Evolutionary conservation across 2,797 vertebrate genomes (phyloP), one percentile per base, ranked within the genome.

Genomic region (Gymnothorax reevesii): DNA sequence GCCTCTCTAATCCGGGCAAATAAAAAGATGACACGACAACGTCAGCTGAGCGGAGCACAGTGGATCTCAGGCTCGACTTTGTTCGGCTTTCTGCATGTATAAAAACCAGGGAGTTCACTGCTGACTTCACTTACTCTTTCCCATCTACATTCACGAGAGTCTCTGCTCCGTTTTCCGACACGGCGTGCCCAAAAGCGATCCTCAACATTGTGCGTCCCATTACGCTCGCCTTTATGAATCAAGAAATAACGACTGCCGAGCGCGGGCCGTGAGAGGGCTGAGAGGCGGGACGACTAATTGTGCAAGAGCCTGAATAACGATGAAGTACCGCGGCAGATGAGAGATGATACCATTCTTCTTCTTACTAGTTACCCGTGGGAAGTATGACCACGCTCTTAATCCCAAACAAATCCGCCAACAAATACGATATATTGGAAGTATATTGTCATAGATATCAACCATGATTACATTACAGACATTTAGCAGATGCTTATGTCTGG

Each of bases 201-300:
- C 33, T 42, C 33, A 42, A 42, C 42, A 52, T 49, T 20, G 52
- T 20, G 20, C 42, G 52, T 52, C 52, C 73, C 42, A 20, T 42
- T 77, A 13, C 73, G 52, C 73, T 77, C 52, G 73, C 49, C 73
- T 77, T 77, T 77, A 17, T 77, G 73, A 77, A 77, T 77, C 33
- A 77, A 42, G 52, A 77, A 49, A 33, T 17, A 6, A 15, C 20
- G 17, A 42, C 13, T 17, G 15, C 27, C 69, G 33, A 52, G 71
- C 13, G 9, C 71, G 42, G 71, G 33, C n/a, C 49, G 17, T 10
- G 33, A 42, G 71, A 42, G 71, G 71, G 71, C 33, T 2, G 64
- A n/a, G 66, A 42, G 66, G 66, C 33, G 10, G 73, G 20, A 7
- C 73, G 8, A 42, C 73, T 33, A 77, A 77, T 77, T 13, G 42